A percentile compares a stretch with the other conserved stretches of the same genome.
phyloP scores from a whole-genome alignment of 2,113 vertebrate species.

The Arothron firmamentum region DNA sequence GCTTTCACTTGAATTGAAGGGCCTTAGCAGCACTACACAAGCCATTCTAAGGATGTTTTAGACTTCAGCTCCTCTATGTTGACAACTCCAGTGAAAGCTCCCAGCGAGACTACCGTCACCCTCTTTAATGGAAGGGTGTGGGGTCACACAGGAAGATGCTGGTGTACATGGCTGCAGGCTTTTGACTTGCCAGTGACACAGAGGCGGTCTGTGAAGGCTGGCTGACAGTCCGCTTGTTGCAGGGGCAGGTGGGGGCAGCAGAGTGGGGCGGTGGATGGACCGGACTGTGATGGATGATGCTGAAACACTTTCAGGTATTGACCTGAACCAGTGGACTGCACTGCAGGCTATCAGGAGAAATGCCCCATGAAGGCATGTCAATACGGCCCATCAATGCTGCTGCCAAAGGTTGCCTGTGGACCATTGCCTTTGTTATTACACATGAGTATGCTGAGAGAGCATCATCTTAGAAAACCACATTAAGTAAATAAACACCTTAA shows the following conservation, averaged over 20 bases:
- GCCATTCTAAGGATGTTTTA: slow-evolving; percentile 5
- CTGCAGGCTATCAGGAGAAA: slow-evolving; percentile 44
- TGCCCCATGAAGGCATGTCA: slow-evolving; percentile 43
- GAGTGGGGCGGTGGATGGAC: slow-evolving; percentile 33
- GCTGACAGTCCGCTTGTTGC: slow-evolving; percentile 51
- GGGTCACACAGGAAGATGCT: slow-evolving; percentile 29
- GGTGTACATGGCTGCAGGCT: slow-evolving; percentile 28
- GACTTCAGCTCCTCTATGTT: slow-evolving; percentile 17
- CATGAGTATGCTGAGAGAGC: slow-evolving; percentile 19
- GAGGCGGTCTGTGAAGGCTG: slow-evolving; percentile 44
- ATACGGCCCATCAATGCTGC: slow-evolving; percentile 33
- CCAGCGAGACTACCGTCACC: slow-evolving; percentile 22
- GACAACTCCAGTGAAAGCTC: slow-evolving; percentile 29
- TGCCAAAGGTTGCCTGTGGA: slow-evolving; percentile 34
- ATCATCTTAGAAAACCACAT: slow-evolving; percentile 1
- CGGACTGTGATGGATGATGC: slow-evolving; percentile 57
- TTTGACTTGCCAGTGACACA: slow-evolving; percentile 28
- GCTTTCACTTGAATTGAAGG: too few species aligned
- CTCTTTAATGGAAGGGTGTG: slow-evolving; percentile 33
- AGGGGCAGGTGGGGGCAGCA: slow-evolving; percentile 22
- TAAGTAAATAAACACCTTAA: neutral
- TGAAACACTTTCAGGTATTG: slow-evolving; percentile 55
- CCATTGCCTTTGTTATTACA: slow-evolving; percentile 13
- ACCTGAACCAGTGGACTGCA: slow-evolving; percentile 42
- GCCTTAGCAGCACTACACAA: too few species aligned